Percentiles rank a stretch among this genome's conserved stretches.
Conservation (phyloP, 2,113 vertebrate genomes). For the Halichoerus grypus region DNA sequence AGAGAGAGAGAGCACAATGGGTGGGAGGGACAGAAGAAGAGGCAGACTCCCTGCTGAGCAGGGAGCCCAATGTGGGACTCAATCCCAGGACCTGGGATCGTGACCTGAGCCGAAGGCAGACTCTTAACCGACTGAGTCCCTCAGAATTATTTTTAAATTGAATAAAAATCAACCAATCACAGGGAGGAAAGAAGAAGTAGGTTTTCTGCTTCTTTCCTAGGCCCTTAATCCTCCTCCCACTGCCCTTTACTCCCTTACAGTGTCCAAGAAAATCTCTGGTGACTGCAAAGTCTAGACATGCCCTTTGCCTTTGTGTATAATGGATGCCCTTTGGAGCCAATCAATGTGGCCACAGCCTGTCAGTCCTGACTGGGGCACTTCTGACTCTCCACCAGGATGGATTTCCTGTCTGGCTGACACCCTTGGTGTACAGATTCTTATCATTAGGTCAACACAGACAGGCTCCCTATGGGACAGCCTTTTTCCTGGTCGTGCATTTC, state of each 20-base stretch:
- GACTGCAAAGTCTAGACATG: constrained; percentile 12
- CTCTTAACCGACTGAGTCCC: not conserved
- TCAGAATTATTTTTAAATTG: constrained; percentile 47
- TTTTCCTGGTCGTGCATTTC: constrained; percentile 68
- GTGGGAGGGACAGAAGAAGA: not conserved
- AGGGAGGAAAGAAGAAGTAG: not conserved
- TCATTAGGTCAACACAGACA: constrained; percentile 77
- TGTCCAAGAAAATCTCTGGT: not conserved
- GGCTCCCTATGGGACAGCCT: constrained; percentile 36
- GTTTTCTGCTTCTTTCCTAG: not conserved
- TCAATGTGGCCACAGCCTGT: not conserved
- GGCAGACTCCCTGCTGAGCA: not conserved
- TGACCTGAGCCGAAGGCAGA: not conserved
- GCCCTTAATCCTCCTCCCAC: not conserved
- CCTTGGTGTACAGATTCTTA: constrained; percentile 74
- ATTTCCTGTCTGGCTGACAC: constrained; percentile 75
- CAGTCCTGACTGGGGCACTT: constrained; percentile 3
- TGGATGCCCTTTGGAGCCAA: constrained; percentile 75
- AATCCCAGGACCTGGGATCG: not conserved
- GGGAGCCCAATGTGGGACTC: not conserved
- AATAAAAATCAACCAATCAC: constrained; percentile 39
- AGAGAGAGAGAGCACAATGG: not conserved
- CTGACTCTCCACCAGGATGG: constrained; percentile 41
- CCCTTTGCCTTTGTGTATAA: constrained; percentile 57
- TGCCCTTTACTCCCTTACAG: not conserved